Evolutionary conservation across 2,113 vertebrate genomes (phyloP).

Genomic region (Lamprologus lemairii): DNA sequence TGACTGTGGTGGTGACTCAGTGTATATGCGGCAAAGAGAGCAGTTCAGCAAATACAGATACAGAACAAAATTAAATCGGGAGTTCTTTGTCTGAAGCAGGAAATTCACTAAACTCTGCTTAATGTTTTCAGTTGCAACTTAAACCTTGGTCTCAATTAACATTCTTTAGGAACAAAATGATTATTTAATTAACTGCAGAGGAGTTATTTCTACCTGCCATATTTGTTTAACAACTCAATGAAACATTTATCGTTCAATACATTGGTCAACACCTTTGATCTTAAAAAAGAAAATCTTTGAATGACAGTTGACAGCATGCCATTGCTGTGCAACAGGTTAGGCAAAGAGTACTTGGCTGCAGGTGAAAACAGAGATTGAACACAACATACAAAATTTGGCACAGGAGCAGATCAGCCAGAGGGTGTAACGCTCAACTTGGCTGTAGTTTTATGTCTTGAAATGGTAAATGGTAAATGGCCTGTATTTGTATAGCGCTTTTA

Average conservation of each 20-base stretch:
- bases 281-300: background rate
- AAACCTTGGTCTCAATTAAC: background rate
- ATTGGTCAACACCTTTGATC: background rate
- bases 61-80: accelerated
- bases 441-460: background rate
- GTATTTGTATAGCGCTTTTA: background rate
- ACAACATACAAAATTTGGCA: background rate
- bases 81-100: background rate
- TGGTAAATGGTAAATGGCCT: background rate
- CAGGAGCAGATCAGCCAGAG: background rate
- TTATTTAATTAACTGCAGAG: background rate
- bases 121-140: background rate
- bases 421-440: background rate
- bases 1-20: background rate
- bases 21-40: background rate
- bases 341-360: background rate
- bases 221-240: background rate
- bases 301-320: background rate
- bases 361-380: background rate
- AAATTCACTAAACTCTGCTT: background rate
- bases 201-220: background rate
- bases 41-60: background rate
- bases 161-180: background rate
- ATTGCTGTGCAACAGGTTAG: background rate
- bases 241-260: background rate